Base-by-base conservation (phyloP, 2,797 vertebrate genomes). In the Hybognathus amarus region DNA sequence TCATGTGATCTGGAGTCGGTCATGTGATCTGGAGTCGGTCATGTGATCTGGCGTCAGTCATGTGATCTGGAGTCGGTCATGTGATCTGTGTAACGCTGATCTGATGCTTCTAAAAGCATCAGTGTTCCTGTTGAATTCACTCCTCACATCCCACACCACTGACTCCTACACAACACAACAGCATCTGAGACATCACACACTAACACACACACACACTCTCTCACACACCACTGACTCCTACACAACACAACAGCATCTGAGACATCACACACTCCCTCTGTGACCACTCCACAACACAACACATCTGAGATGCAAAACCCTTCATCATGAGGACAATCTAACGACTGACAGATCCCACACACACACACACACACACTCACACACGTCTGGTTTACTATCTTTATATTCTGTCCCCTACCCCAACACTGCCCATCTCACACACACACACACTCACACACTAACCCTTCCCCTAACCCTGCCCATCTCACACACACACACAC, bases 151-250 rank as follows among this genome's bases (percentile, higher is more conserved):
- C 77, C 59, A 85, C 83, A 79, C 64, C 68, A 82, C 12, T 27
- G 59, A 61, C 86, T 85, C 83, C 79, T 83, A 78, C 85, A 82
- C 85, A 87, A 69, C 83, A 87, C 85, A 75, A 36, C 73, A 47
- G 11, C 42, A 45, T 45, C 42, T 45, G 42, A 13, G 42, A 4
- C 42, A 42, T 42, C 42, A 45, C 42, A 45, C 12, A 45, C 42
- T 45, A 11, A 4, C 38, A 38, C 38, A 38, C 36, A 38, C 36
- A 1, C 38, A 38, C 38, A 1, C 38, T 8, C 38, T 8, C 7
- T 8, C 38, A 8, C 38, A 38, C 38, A 38, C 38, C 61, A 81
- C 22, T n/a, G 54, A 56, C 85, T 85, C 83, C 79, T 82, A 80
- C 85, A 82, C 85, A 54, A 56, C 54, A 56, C 30, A 33, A 33